These are phyloP conservation scores for Athalia rosae DNA, from an alignment of 2,888 invertebrate species.

Conservation along the genomic window DNA sequence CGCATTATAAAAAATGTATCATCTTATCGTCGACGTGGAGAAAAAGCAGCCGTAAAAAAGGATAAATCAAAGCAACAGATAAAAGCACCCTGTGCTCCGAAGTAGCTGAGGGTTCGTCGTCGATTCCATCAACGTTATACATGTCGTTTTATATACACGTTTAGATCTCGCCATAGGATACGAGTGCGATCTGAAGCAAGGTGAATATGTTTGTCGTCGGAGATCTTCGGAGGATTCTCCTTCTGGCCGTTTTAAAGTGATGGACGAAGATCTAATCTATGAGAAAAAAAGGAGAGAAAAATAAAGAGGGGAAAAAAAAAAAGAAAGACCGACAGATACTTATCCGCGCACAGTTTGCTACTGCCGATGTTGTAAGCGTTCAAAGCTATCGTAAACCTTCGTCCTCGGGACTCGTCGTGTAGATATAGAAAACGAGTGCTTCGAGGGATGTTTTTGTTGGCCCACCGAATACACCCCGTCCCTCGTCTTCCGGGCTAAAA, in stretches of 20 bases:
- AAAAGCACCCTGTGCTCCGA: background rate
- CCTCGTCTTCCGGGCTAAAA: background rate
- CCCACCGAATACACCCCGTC: background rate
- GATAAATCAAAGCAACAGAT: slow-evolving; percentile 42
- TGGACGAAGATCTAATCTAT: slow-evolving; percentile 24
- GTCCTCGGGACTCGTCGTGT: background rate
- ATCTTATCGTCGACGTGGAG: background rate
- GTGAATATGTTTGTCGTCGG: too few species aligned
- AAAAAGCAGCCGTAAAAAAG: background rate
- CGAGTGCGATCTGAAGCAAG: too few species aligned
- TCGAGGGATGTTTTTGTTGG: background rate
- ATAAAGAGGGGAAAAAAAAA: too few species aligned
- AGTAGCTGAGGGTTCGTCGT: too few species aligned
- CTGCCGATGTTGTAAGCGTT: background rate
- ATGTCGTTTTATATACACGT: too few species aligned
- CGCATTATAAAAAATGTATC: background rate
- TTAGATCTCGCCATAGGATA: too few species aligned
- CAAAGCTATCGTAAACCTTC: slow-evolving; percentile 9
- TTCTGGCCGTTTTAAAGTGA: slow-evolving; percentile 1
- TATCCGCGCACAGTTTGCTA: background rate
- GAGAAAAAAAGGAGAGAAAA: too few species aligned
- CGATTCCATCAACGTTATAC: too few species aligned
- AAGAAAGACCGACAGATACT: background rate
- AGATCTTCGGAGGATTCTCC: background rate
- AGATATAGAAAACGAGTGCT: slow-evolving; percentile 8